A percentile compares a stretch with the other conserved stretches of the same genome.
Conservation (phyloP, 2,797 vertebrate genomes). For the Aphelocoma californica region DNA sequence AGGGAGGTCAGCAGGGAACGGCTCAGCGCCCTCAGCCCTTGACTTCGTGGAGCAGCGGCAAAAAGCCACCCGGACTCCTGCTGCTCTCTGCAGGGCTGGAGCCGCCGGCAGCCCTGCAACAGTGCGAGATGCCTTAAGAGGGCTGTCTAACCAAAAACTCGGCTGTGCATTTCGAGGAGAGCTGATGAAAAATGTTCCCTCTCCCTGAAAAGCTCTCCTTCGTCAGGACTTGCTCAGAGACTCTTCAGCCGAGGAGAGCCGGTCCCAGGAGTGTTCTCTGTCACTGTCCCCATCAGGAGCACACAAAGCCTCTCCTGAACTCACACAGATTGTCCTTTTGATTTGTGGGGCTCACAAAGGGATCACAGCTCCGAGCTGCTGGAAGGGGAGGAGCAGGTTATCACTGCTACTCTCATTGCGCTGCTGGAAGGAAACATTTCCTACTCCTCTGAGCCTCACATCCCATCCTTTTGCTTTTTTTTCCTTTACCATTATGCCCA, state of each 20-base stretch:
- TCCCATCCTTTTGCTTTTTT: background rate
- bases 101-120: background rate
- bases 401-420: background rate
- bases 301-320: background rate
- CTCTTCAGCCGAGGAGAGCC: background rate
- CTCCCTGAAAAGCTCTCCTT: background rate
- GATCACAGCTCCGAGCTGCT: background rate
- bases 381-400: background rate
- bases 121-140: conserved; percentile 33
- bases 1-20: rapidly evolving
- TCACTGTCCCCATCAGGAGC: background rate
- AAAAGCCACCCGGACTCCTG: rapidly evolving
- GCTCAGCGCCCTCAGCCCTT: background rate
- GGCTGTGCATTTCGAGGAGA: rapidly evolving
- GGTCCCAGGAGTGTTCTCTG: background rate
- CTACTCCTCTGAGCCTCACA: background rate
- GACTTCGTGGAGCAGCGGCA: rapidly evolving
- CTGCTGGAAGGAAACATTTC: background rate
- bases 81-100: background rate
- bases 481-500: background rate
- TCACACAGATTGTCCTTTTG: background rate
- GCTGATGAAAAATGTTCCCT: background rate
- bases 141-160: conserved; percentile 56
- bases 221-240: background rate
- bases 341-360: background rate